A percentile compares a stretch with the other conserved stretches of the same genome.
These are phyloP conservation scores for Cybosia mesomella DNA, from an alignment of 2,888 invertebrate species.

Conservation along the genomic window DNA sequence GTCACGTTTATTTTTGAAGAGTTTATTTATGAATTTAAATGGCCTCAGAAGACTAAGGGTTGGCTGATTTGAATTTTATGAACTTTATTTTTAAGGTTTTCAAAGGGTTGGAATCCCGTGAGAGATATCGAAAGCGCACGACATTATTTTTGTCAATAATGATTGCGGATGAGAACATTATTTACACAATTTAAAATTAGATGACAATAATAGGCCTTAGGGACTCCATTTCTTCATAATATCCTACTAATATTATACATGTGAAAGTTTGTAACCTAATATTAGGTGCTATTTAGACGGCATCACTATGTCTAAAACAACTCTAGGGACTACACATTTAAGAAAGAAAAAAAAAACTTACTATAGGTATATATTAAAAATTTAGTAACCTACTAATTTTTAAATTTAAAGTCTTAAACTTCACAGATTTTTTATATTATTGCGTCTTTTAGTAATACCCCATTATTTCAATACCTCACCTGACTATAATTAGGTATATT, in stretches of 20 bases:
- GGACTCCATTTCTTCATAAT: neutral
- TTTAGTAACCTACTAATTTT: too few relatives aligned
- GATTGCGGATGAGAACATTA: conserved; percentile 36
- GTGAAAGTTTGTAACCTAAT: neutral
- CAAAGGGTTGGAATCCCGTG: conserved; percentile 69
- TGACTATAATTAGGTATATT: too few relatives aligned
- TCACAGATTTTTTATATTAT: too few relatives aligned
- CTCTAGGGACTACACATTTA: too few relatives aligned
- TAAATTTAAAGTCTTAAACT: too few relatives aligned
- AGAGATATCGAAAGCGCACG: conserved; percentile 50
- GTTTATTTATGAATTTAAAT: conserved; percentile 85
- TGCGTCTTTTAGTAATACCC: too few relatives aligned
- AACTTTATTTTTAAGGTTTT: conserved; percentile 76
- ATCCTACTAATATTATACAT: neutral
- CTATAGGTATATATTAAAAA: too few relatives aligned
- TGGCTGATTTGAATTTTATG: conserved; percentile 85
- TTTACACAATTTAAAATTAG: conserved; percentile 9
- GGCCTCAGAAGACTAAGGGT: conserved; percentile 77
- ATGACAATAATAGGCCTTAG: neutral
- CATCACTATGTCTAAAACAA: too few relatives aligned
- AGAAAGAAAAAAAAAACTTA: too few relatives aligned
- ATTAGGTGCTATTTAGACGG: too few relatives aligned
- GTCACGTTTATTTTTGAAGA: conserved; percentile 66
- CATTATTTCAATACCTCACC: too few relatives aligned
- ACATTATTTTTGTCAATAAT: conserved; percentile 54